Evolutionary conservation across 1,140 invertebrate genomes (phyloP), one percentile per base, ranked within the genome.

Genomic region (Pararge aegeria): DNA sequence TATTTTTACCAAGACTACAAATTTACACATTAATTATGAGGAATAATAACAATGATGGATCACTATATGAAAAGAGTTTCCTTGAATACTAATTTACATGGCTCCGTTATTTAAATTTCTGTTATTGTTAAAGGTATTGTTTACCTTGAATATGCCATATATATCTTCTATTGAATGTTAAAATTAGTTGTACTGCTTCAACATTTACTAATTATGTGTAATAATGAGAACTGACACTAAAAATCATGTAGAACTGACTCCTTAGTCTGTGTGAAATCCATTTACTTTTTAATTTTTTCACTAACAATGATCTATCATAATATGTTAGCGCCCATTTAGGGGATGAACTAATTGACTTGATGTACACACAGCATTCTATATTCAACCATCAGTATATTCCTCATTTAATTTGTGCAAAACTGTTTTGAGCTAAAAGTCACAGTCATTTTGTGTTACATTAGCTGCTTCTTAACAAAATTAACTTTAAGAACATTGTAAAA

Each of bases 31-130:
- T 13, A 29, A 29, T 29, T n/a, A 3, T 16, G n/a, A 49, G 12
- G 9, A 10, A 4, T 15, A 13, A 2, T 13, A 1, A 20, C 46
- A 15, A 13, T 40, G 12, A 18, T 60, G 19, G 12, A 19, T 51
- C 20, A 19, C 9, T 44, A 13, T 13, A 7, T 55, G 58, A 64
- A 68, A 66, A 61, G 37, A 61, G 53, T 80, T 78, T 82, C 73
- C 75, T 77, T 84, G 77, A 78, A 75, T 55, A 70, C 60, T 77
- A 76, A 83, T 87, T 83, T 82, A 69, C 73, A 78, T 84, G 51
- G 53, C 50, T 75, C 66, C 49, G 57, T 55, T 75, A 83, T 82
- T 79, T 80, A 69, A 81, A 83, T 78, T 70, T 66, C 27, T 71
- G 76, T 73, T 76, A 79, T 73, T 68, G 58, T 63, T 49, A 54